phyloP scores from a whole-genome alignment of 2,888 invertebrate genomes.

The Escarpia spicata region DNA sequence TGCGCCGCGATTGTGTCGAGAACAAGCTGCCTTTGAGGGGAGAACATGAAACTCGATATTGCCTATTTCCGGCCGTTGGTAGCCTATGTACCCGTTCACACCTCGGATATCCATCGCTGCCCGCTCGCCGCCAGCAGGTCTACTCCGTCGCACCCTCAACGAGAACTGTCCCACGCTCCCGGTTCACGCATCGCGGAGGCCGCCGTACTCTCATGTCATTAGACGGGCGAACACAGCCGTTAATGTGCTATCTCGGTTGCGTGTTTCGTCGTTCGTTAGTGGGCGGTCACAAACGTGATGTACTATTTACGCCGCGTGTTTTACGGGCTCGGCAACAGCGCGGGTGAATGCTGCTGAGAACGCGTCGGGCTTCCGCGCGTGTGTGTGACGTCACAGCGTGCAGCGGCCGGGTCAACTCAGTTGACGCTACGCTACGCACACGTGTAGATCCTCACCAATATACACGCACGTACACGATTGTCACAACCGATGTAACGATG shows the following conservation, averaged over 20 bases:
- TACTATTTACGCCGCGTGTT: constrained; percentile 20
- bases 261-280: constrained; percentile 18
- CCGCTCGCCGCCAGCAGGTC: constrained; percentile 17
- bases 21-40: constrained; percentile 24
- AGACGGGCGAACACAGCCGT: constrained; percentile 14
- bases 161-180: neutral
- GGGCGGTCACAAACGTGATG: constrained; percentile 20
- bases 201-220: constrained; percentile 14
- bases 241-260: constrained; percentile 23
- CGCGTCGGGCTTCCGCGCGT: neutral
- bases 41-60: constrained; percentile 23
- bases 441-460: neutral
- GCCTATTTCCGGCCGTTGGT: constrained; percentile 18
- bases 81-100: constrained; percentile 19
- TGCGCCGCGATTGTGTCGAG: constrained; percentile 23
- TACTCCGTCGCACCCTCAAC: neutral
- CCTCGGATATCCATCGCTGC: neutral
- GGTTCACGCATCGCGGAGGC: constrained; percentile 20
- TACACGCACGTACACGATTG: neutral
- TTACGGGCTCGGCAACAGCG: neutral
- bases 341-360: neutral
- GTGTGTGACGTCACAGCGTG: constrained; percentile 13
- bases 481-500: neutral
- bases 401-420: neutral
- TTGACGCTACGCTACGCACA: constrained; percentile 14